phyloP scores from a whole-genome alignment of 1,140 invertebrate genomes.

The Conus betulinus region DNA sequence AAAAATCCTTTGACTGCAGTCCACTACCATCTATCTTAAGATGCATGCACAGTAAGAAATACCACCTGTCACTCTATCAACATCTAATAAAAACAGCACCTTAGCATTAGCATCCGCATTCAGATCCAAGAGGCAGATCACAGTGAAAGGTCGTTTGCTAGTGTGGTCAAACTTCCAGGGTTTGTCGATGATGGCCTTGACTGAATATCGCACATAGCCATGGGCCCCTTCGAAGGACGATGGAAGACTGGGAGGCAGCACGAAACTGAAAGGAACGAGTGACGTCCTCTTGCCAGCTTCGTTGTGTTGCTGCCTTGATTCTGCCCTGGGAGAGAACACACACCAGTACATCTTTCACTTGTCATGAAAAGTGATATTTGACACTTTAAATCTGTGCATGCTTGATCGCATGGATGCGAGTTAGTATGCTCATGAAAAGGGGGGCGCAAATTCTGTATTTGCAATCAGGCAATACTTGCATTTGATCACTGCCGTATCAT shows the following conservation, averaged over 20 bases:
- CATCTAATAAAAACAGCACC: conserved; percentile 31
- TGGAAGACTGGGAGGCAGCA: conserved; percentile 75
- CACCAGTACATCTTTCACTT: too few relatives aligned
- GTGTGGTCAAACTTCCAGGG: conserved; percentile 69
- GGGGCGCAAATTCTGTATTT: too few relatives aligned
- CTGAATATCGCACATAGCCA: conserved; percentile 76
- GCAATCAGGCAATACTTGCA: too few relatives aligned
- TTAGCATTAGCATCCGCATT: conserved; percentile 52
- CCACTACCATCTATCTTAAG: too few relatives aligned
- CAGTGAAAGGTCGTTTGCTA: conserved; percentile 63
- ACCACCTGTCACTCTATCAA: too few relatives aligned
- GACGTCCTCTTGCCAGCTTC: conserved; percentile 64
- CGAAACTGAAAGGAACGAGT: conserved; percentile 76
- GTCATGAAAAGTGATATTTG: too few relatives aligned
- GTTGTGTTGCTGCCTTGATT: conserved; percentile 34
- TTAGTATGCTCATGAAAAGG: too few relatives aligned
- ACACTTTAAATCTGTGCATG: too few relatives aligned
- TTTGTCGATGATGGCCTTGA: conserved; percentile 75
- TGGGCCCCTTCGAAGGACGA: conserved; percentile 75
- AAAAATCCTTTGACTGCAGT: neutral
- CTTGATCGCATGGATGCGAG: too few relatives aligned
- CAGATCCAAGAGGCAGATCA: conserved; percentile 64
- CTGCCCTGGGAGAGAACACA: conserved; percentile 35
- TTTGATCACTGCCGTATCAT: too few relatives aligned
- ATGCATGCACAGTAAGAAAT: too few relatives aligned